Evolutionary conservation across 2,888 invertebrate genomes (phyloP).

Genomic region (Sinohyriopsis cumingii): DNA sequence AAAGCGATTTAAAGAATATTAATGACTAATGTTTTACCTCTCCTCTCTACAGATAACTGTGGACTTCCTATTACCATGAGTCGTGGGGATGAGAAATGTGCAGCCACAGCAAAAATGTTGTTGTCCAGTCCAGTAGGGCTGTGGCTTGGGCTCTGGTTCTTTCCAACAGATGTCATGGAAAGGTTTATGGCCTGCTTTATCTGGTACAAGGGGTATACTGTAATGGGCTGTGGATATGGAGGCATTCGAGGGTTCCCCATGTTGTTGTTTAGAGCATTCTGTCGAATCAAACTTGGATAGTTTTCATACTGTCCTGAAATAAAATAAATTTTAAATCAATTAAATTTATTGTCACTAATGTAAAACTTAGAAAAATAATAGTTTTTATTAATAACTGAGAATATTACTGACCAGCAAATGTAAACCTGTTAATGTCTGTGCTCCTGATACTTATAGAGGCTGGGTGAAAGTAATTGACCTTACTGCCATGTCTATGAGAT

Average conservation of each 20-base stretch:
- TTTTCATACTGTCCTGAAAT: slow-evolving; percentile 57
- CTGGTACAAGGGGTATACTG: slow-evolving; percentile 87
- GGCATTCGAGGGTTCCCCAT: slow-evolving; percentile 87
- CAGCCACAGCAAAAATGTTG: slow-evolving; percentile 82
- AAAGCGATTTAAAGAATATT: background rate
- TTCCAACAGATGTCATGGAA: slow-evolving; percentile 41
- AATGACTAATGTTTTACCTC: slow-evolving; percentile 34
- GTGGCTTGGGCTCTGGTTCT: slow-evolving; percentile 51
- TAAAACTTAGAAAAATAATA: background rate
- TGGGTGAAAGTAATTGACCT: too few relatives aligned
- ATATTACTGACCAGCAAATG: too few relatives aligned
- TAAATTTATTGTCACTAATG: background rate
- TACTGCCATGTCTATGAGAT: too few relatives aligned
- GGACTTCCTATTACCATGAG: slow-evolving; percentile 79
- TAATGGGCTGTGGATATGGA: slow-evolving; percentile 90
- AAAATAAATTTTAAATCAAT: background rate
- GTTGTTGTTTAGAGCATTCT: slow-evolving; percentile 67
- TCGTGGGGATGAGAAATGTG: slow-evolving; percentile 84
- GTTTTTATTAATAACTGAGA: too few relatives aligned
- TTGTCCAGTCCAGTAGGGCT: slow-evolving; percentile 76
- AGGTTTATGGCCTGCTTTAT: slow-evolving; percentile 77
- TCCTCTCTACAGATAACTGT: slow-evolving; percentile 55
- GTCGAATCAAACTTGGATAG: slow-evolving; percentile 61
- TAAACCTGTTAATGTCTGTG: background rate
- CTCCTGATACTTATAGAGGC: too few relatives aligned